phyloP scores from a whole-genome alignment of 1,140 invertebrate genomes.

The Anoplophora glabripennis region DNA sequence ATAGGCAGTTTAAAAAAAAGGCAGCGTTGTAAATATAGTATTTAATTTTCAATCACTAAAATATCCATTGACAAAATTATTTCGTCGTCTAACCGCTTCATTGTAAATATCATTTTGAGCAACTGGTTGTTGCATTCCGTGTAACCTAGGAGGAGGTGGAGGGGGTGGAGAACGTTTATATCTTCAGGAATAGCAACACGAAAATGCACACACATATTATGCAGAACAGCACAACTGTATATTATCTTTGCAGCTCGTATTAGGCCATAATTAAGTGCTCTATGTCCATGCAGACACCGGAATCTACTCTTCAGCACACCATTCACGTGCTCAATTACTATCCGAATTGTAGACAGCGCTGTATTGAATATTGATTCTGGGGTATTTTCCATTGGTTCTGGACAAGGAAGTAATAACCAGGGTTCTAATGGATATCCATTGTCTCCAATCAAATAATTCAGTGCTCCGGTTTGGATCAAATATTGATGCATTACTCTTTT shows the following conservation, averaged over 20 bases:
- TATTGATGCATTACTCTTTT: not conserved
- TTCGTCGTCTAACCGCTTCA: no score
- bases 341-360: not conserved
- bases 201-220: no score
- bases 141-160: no score
- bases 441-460: slow-evolving; percentile 11
- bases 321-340: slow-evolving; percentile 8
- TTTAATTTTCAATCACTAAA: no score
- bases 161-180: no score
- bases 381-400: not conserved
- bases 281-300: slow-evolving; percentile 1
- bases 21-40: no score
- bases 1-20: no score
- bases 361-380: not conserved
- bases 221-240: not conserved
- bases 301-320: slow-evolving; percentile 13
- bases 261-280: slow-evolving; percentile 5
- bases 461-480: not conserved
- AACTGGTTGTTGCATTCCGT: no score
- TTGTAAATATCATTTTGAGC: no score
- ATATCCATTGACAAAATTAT: no score
- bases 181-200: no score
- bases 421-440: slow-evolving; percentile 1
- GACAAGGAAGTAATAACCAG: slow-evolving; percentile 5
- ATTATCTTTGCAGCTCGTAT: slow-evolving; percentile 8